These are phyloP conservation scores for Caracal caracal DNA, from an alignment of 2,113 vertebrate genomes.

Conservation along the genomic window DNA sequence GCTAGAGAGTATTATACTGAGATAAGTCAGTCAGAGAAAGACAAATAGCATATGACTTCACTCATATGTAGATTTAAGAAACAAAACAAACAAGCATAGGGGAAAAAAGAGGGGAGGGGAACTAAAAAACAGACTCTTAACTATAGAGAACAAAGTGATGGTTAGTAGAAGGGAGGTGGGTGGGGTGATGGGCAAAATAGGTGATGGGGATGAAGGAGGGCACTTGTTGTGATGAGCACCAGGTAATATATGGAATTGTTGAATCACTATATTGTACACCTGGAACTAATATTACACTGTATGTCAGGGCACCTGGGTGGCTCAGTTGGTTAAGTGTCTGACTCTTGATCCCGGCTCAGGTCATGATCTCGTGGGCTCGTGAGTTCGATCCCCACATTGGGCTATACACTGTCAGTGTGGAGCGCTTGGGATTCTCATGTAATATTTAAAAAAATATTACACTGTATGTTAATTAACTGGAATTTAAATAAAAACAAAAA, in stretches of 20 bases:
- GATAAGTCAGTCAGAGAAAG: neutral
- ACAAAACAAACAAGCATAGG: neutral
- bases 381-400: no score
- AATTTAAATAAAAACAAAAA: neutral
- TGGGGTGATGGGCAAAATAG: neutral
- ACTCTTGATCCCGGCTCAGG: no score
- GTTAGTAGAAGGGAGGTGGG: neutral
- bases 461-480: neutral
- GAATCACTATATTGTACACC: neutral
- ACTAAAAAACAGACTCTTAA: neutral
- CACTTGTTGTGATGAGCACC: neutral
- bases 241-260: neutral
- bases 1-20: neutral
- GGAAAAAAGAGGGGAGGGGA: neutral
- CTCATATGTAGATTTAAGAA: neutral
- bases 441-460: neutral
- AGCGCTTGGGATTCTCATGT: no score
- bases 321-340: no score
- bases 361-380: no score
- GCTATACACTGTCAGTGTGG: no score
- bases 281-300: neutral
- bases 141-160: neutral
- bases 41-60: neutral
- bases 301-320: neutral
- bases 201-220: neutral